These are phyloP conservation scores for Lagria hirta DNA, from an alignment of 2,888 invertebrate species.

Conservation along the genomic window DNA sequence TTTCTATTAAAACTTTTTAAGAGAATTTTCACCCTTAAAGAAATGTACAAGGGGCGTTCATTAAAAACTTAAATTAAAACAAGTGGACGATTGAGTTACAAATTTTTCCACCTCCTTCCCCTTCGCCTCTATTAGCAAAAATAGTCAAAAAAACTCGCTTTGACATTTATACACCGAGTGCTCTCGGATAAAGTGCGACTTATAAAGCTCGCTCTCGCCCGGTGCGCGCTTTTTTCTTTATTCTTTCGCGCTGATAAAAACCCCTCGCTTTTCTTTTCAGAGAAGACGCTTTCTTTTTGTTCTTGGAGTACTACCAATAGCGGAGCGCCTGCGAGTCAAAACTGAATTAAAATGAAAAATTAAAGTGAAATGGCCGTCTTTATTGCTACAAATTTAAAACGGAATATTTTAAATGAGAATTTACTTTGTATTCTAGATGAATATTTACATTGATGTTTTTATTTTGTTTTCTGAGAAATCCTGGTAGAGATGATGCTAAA, in stretches of 20 bases:
- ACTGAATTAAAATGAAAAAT: conserved; percentile 51
- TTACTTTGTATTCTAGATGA: conserved; percentile 28
- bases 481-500: too few relatives aligned
- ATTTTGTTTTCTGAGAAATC: conserved; percentile 12
- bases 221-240: conserved; percentile 37
- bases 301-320: conserved; percentile 16
- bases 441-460: conserved; percentile 27
- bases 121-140: conserved; percentile 1
- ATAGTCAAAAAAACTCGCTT: not conserved
- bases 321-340: conserved; percentile 33
- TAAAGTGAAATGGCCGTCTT: conserved; percentile 49
- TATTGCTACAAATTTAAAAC: conserved; percentile 49
- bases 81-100: conserved; percentile 48
- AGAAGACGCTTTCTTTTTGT: conserved; percentile 33
- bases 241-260: conserved; percentile 33
- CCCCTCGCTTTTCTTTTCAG: conserved; percentile 36
- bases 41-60: conserved; percentile 48
- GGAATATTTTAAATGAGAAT: conserved; percentile 43
- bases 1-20: conserved; percentile 55
- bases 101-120: conserved; percentile 2
- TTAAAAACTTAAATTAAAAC: conserved; percentile 54
- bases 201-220: conserved; percentile 1
- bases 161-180: not conserved
- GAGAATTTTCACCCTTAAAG: conserved; percentile 49
- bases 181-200: conserved; percentile 6